These are phyloP conservation scores for Aphaenogaster rudis DNA, from an alignment of 1,140 invertebrate genomes.

Conservation along the genomic window DNA sequence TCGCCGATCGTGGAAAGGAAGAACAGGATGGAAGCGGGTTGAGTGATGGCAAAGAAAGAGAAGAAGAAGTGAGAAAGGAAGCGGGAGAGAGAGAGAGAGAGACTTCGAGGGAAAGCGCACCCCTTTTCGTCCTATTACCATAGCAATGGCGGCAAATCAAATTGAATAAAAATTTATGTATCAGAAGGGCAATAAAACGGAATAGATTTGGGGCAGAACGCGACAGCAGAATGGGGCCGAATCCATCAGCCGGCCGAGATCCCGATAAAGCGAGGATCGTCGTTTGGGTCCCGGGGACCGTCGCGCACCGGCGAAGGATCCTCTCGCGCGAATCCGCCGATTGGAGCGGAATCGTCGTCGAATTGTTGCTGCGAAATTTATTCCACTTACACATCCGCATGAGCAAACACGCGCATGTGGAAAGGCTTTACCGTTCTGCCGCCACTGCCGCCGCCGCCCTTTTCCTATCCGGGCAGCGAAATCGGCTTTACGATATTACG, in stretches of 20 bases:
- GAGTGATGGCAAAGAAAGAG: background rate
- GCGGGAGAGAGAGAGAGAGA: background rate
- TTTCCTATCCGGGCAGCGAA: slow-evolving; percentile 66
- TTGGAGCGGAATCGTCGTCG: slow-evolving; percentile 77
- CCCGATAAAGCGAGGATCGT: slow-evolving; percentile 76
- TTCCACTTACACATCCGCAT: slow-evolving; percentile 73
- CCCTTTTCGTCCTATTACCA: slow-evolving; percentile 76
- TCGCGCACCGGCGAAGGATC: slow-evolving; percentile 46
- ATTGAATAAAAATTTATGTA: slow-evolving; percentile 85
- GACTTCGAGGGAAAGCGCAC: slow-evolving; percentile 19
- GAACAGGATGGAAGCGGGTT: slow-evolving; percentile 9
- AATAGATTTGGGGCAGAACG: slow-evolving; percentile 79
- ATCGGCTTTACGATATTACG: slow-evolving; percentile 80
- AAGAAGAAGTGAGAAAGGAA: background rate
- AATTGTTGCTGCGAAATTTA: slow-evolving; percentile 81
- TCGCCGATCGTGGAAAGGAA: slow-evolving; percentile 38
- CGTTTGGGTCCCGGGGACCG: slow-evolving; percentile 73
- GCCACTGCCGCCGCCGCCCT: slow-evolving; percentile 46
- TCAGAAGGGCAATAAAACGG: slow-evolving; percentile 83
- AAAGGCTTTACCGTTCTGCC: slow-evolving; percentile 56
- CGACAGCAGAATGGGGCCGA: slow-evolving; percentile 73
- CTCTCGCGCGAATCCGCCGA: slow-evolving; percentile 65
- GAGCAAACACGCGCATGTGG: slow-evolving; percentile 50
- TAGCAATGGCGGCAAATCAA: slow-evolving; percentile 83
- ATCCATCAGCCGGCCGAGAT: slow-evolving; percentile 78